Base-by-base conservation (phyloP, 2,888 invertebrate species). In the Drosophila mercatorum region DNA sequence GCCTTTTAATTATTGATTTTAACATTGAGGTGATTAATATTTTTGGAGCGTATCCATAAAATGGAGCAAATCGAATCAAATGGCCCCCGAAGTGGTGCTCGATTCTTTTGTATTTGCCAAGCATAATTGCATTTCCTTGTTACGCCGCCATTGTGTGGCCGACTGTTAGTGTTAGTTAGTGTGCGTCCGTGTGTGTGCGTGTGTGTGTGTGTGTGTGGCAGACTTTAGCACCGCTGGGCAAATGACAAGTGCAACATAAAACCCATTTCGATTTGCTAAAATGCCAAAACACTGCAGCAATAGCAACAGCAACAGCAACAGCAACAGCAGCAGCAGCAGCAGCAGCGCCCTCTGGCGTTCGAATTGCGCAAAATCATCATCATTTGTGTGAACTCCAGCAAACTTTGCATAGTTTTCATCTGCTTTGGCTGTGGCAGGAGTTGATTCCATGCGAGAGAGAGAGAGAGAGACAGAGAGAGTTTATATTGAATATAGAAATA, bases 91-190 rank as follows among this genome's bases (percentile, higher is more conserved):
- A 75, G 73, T 72, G 68, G 62, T 59, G 64, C 66, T 74, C 74
- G 72, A 88, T 83, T 84, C 80, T 75, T 84, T 75, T 74, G 34
- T 75, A 72, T 77, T 71, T 70, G 68, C 68, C 73, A 56, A 56
- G 59, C 62, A 80, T 90, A 91, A 90, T 90, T 90, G 90, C 82
- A 83, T 91, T 90, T 88, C 64, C 83, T 80, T 91, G 90, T 85
- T 86, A 74, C 56, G 47, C 59, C 34, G 61, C 40, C 52, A 57
- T 69, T 70, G 43, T 31, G 28, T 51, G 8, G 43, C 26, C 34
- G n/a, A 41, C 31, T 66, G 47, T 49, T 34, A 12, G 36, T 17
- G 46, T 14, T 17, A 17, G 17, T 17, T 17, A 17, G 17, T 17
- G 17, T 17, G 17, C 17, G 17, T 17, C 17, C 17, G 47, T 47